Evolutionary conservation across 2,888 invertebrate species (phyloP).

Genomic region (Eupithecia pulchellata): DNA sequence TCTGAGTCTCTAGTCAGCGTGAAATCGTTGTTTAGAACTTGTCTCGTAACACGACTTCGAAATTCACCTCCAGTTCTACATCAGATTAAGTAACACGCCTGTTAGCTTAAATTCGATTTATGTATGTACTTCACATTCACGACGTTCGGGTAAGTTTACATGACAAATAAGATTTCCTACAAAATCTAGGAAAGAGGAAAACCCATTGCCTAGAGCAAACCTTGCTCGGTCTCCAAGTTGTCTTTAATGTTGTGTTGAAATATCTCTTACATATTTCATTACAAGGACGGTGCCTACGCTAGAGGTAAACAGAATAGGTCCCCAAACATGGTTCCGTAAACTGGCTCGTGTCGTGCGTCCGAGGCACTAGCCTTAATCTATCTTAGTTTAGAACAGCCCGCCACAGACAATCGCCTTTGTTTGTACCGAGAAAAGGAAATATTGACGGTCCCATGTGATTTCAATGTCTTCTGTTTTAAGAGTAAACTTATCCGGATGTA

Average conservation of each 20-base stretch:
- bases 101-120: constrained; percentile 37
- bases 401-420: constrained; percentile 72
- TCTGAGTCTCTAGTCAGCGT: constrained; percentile 41
- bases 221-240: constrained; percentile 8
- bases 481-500: constrained; percentile 81
- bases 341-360: constrained; percentile 57
- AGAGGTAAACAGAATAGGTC: constrained; percentile 56
- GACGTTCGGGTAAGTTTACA: constrained; percentile 31
- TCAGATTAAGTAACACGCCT: constrained; percentile 34
- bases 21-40: constrained; percentile 45
- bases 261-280: constrained; percentile 28
- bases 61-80: constrained; percentile 45
- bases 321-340: constrained; percentile 56
- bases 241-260: constrained; percentile 21
- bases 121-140: constrained; percentile 32
- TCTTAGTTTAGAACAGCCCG: constrained; percentile 73
- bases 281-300: constrained; percentile 26
- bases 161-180: constrained; percentile 30
- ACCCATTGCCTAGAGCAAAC: constrained; percentile 12
- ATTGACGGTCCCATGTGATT: constrained; percentile 80
- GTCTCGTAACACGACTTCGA: constrained; percentile 34
- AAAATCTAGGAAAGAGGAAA: constrained; percentile 33
- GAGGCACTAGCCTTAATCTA: constrained; percentile 68
- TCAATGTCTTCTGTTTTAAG: constrained; percentile 82
- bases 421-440: constrained; percentile 78